phyloP scores from a whole-genome alignment of 2,113 vertebrate species.

The Vicugna pacos region DNA sequence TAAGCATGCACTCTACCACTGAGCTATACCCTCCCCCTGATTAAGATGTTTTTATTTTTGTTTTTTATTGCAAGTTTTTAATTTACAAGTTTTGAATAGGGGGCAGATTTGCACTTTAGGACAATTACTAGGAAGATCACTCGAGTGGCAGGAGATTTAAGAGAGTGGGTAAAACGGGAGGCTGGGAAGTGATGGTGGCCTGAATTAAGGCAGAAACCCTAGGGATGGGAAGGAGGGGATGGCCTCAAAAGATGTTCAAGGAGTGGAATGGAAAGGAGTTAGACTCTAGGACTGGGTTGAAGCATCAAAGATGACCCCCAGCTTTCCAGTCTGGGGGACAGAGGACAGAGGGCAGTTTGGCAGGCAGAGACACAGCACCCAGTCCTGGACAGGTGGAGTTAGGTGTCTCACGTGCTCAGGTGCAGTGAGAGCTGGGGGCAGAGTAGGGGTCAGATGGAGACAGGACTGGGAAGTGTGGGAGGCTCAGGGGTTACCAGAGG shows the following conservation, averaged over 20 bases:
- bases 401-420: background rate
- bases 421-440: background rate
- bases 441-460: background rate
- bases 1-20: no score
- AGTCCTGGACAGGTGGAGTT: background rate
- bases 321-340: background rate
- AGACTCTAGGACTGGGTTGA: background rate
- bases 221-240: background rate
- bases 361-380: background rate
- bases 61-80: no score
- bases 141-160: background rate
- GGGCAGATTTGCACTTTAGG: background rate
- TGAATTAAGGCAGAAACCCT: background rate
- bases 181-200: background rate
- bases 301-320: background rate
- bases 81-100: background rate
- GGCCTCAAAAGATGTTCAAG: background rate
- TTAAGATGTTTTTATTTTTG: no score
- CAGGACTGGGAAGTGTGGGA: background rate
- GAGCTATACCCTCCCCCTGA: no score
- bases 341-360: background rate
- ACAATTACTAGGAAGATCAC: background rate
- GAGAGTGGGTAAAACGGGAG: background rate
- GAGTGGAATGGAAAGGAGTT: background rate
- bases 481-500: background rate